Conservation (phyloP, 2,113 vertebrate species). For the Vombatus ursinus region DNA sequence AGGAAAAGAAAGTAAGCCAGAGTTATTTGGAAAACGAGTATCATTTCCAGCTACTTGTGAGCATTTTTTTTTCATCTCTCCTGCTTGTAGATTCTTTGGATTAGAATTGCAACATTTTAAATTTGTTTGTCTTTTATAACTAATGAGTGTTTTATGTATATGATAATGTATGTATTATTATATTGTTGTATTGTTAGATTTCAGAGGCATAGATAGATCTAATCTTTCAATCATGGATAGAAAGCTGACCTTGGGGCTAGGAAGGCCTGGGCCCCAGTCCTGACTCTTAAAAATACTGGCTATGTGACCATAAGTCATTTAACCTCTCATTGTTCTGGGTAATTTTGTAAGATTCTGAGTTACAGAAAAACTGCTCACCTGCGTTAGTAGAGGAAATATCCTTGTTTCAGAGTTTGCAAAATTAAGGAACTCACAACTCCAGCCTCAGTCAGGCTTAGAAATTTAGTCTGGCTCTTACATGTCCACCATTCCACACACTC, state of each 20-base stretch:
- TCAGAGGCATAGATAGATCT: neutral
- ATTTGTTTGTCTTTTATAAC: neutral
- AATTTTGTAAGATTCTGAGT: neutral
- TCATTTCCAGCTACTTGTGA: constrained; percentile 48
- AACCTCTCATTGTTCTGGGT: neutral
- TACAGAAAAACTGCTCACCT: neutral
- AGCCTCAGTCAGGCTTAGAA: neutral
- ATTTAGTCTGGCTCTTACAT: neutral
- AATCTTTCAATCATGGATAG: constrained; percentile 5
- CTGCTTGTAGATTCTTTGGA: constrained; percentile 15
- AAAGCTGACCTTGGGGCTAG: neutral
- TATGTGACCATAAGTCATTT: neutral
- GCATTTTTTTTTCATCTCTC: constrained; percentile 5
- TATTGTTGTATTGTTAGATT: neutral
- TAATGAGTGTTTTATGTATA: constrained; percentile 1
- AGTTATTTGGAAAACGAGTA: constrained; percentile 47
- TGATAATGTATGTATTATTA: constrained; percentile 11
- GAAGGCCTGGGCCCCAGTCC: neutral
- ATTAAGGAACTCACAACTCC: neutral
- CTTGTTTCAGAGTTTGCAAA: neutral
- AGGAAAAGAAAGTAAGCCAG: constrained; percentile 46
- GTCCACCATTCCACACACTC: neutral
- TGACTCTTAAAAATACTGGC: neutral
- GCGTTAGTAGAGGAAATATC: neutral
- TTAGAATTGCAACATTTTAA: neutral